Base-by-base conservation (phyloP, 2,888 invertebrate genomes). In the Shargacucullia verbasci region DNA sequence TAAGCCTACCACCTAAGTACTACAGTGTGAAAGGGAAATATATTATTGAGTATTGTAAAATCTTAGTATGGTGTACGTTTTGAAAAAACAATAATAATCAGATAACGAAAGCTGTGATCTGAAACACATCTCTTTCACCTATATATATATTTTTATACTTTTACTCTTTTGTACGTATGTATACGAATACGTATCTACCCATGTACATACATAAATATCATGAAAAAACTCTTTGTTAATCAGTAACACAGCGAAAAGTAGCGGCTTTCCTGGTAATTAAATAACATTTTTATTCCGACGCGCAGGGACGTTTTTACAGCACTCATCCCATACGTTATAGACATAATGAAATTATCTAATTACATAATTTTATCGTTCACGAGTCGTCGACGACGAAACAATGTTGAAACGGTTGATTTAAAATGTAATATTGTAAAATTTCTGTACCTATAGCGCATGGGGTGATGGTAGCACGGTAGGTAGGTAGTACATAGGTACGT, bases 361-460 rank as follows among this genome's bases (percentile, higher is more conserved):
- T 68, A 65, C 70, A 61, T 69, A 69, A 73, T 76, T 72, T 55
- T 64, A 72, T 73, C 57, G 40, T 76, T 56, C 61, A 61, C 61
- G 73, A 72, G 56, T 72, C 63, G 61, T 68, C 55, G 60, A 68
- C 55, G 44, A 58, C 37, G 46, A 55, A 65, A 67, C 63, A 59
- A 55, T 61, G 52, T 71, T 73, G 59, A 66, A 55, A 65, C 47
- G 52, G 47, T 53, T 54, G 66, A 66, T 70, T 74, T 54, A 60
- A 56, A 71, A 56, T 14, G 50, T 56, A 60, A 57, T 61, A 61
- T 59, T 55, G 75, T 70, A 29, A 35, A 50, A 50, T 43, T 33
- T 39, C 38, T 58, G 40, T 57, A 34, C 15, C 33, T 59, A 52
- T 29, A 49, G 59, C 48, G 38, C 34, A 25, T 9, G 15, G 45